Conservation (phyloP, 2,797 vertebrate genomes). For the Chromis chromis region DNA sequence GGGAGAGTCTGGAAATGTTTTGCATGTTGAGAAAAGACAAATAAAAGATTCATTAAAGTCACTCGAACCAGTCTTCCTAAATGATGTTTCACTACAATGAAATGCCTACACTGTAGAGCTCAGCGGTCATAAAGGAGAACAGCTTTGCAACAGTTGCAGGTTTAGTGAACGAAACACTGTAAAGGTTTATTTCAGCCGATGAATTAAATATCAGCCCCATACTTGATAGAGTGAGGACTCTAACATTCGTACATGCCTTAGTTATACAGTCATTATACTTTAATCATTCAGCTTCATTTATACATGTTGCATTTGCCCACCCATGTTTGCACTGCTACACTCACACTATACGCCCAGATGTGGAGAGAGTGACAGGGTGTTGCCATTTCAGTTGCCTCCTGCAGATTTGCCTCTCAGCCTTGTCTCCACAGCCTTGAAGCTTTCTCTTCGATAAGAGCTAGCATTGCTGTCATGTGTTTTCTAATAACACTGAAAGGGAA, state of each 20-base stretch:
- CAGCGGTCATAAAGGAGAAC: not conserved
- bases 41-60: not conserved
- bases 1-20: not conserved
- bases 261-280: not conserved
- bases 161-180: not conserved
- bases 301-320: not conserved
- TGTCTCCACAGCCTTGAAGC: slow-evolving; percentile 58
- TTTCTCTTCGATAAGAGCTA: slow-evolving; percentile 50
- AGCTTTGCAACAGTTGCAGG: not conserved
- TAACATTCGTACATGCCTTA: too few relatives aligned
- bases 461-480: slow-evolving; percentile 64
- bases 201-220: not conserved
- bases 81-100: not conserved
- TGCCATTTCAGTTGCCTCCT: slow-evolving; percentile 42
- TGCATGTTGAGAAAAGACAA: not conserved
- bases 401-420: slow-evolving; percentile 52
- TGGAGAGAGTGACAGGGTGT: slow-evolving; percentile 38
- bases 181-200: not conserved
- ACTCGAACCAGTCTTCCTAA: not conserved
- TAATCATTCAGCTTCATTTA: slow-evolving; percentile 3
- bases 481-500: slow-evolving; percentile 68
- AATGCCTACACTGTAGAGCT: not conserved
- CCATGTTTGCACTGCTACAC: not conserved
- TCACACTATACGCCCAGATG: not conserved
- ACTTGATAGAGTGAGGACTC: not conserved